Evolutionary conservation across 2,888 invertebrate genomes (phyloP).

Genomic region (Cremastobaeus sp.): DNA sequence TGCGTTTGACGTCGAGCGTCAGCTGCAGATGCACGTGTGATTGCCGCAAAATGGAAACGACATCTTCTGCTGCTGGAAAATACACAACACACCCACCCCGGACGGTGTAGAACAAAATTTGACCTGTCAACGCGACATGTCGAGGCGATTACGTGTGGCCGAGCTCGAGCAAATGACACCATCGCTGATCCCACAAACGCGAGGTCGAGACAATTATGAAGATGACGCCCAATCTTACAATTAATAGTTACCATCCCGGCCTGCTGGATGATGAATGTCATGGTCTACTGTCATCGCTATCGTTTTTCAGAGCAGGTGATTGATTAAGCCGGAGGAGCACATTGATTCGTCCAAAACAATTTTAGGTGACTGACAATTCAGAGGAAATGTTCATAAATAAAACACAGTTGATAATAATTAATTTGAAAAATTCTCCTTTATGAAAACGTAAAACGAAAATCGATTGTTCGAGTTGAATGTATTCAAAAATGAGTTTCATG

Average conservation of each 20-base stretch:
- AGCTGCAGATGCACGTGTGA: slow-evolving; percentile 72
- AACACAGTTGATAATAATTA: no score
- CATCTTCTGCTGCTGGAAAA: slow-evolving; percentile 58
- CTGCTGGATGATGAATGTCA: slow-evolving; percentile 28
- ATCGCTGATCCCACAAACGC: slow-evolving; percentile 18
- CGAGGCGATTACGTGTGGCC: slow-evolving; percentile 56
- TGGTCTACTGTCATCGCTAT: no score
- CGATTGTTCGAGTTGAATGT: no score
- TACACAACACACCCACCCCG: slow-evolving; percentile 53
- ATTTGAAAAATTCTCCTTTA: no score
- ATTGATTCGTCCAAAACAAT: no score
- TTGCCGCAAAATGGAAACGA: slow-evolving; percentile 62
- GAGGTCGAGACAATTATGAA: slow-evolving; percentile 48
- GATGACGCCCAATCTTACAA: slow-evolving; percentile 50
- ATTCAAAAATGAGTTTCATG: no score
- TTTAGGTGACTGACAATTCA: no score
- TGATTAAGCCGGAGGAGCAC: no score
- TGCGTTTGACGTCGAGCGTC: slow-evolving; percentile 76
- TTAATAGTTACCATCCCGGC: slow-evolving; percentile 26
- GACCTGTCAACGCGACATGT: slow-evolving; percentile 59
- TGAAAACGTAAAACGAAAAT: no score
- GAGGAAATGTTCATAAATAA: no score
- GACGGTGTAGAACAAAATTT: slow-evolving; percentile 62
- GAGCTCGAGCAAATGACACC: slow-evolving; percentile 33
- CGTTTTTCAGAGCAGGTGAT: no score